These are phyloP conservation scores for Macaria liturata DNA, from an alignment of 2,888 invertebrate genomes.

Conservation along the genomic window DNA sequence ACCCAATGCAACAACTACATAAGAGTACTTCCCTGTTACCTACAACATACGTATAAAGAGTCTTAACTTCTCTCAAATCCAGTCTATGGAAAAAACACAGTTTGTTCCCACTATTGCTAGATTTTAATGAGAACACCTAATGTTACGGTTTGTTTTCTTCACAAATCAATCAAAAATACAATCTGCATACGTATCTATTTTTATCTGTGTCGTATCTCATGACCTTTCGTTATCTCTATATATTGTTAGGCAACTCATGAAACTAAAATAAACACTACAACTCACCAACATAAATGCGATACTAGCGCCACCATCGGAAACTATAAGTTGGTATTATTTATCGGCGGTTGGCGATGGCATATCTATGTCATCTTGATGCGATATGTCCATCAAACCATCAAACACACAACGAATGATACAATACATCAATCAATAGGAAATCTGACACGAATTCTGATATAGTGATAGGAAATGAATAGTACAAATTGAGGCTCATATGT, in stretches of 20 bases:
- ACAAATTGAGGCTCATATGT: no score
- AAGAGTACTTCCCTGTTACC: no score
- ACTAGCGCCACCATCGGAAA: neutral
- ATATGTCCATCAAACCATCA: conserved; percentile 45
- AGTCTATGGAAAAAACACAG: no score
- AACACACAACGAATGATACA: conserved; percentile 16
- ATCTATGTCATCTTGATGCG: conserved; percentile 23
- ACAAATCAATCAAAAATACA: no score
- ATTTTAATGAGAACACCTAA: no score
- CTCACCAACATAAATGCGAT: neutral
- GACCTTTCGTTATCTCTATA: neutral
- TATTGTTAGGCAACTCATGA: neutral
- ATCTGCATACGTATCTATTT: no score
- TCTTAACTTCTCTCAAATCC: no score
- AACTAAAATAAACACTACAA: neutral
- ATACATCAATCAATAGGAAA: conserved; percentile 24
- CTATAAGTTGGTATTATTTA: conserved; percentile 7
- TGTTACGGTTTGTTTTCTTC: no score
- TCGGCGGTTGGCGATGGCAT: conserved; percentile 10
- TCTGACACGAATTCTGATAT: conserved; percentile 25
- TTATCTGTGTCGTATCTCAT: neutral
- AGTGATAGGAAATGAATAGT: neutral
- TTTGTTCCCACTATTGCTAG: no score
- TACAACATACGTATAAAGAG: no score
- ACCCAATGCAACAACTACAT: no score